phyloP scores from a whole-genome alignment of 92 coral and sea anemone species.

The Anthopleura xanthogrammica region DNA sequence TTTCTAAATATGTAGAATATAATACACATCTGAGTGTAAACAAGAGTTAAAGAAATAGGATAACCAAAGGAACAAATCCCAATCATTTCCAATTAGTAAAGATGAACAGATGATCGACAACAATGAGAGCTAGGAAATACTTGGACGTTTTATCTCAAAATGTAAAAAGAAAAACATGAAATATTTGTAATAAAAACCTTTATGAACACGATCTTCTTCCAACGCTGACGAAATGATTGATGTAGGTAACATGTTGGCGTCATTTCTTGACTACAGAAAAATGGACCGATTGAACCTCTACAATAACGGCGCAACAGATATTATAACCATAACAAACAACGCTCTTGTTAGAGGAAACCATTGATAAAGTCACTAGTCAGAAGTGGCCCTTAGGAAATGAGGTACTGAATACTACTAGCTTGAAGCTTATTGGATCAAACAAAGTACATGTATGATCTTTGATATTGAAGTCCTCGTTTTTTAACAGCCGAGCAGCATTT shows the following conservation, averaged over 20 bases:
- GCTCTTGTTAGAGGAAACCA: background rate
- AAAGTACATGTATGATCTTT: background rate
- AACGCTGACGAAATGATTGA: slow-evolving; percentile 11
- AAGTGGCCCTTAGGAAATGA: background rate
- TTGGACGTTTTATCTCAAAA: background rate
- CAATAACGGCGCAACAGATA: background rate
- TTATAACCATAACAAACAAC: background rate
- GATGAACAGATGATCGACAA: too few species aligned
- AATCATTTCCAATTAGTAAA: too few species aligned
- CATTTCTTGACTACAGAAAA: slow-evolving; percentile 12
- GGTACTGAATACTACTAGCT: background rate
- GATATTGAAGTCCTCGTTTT: too few species aligned
- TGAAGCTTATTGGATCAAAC: background rate
- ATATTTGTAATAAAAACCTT: slow-evolving; percentile 2
- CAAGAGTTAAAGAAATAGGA: too few species aligned
- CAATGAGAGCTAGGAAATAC: background rate
- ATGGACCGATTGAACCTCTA: background rate
- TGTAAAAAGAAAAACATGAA: background rate
- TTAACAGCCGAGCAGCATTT: background rate
- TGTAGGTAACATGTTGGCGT: slow-evolving; percentile 7
- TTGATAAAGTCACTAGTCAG: background rate
- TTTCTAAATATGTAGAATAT: too few species aligned
- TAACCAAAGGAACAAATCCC: too few species aligned
- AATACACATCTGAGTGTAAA: too few species aligned
- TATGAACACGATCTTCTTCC: slow-evolving; percentile 13